Evolutionary conservation across 2,797 vertebrate species (phyloP).

Genomic region (Ctenosaura bakeri): DNA sequence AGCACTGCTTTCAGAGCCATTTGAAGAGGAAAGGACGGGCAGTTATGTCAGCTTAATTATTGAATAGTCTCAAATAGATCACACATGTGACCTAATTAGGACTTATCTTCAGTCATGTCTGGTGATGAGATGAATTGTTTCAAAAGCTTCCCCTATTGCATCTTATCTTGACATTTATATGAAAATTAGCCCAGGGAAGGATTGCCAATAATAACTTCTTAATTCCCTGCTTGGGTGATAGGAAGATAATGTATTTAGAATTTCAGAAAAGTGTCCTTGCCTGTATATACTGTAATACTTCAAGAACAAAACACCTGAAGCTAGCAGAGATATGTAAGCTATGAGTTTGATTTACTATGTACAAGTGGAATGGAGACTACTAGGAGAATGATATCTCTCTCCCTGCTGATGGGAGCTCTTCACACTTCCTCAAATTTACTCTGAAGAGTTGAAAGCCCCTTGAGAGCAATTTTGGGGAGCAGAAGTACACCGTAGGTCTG

Average conservation of each 20-base stretch:
- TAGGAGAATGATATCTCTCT: background rate
- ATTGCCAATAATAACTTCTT: constrained; percentile 15
- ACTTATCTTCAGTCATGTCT: constrained; percentile 30
- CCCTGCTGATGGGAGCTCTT: no score
- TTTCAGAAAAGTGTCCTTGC: background rate
- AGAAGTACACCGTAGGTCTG: no score
- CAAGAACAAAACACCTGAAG: background rate
- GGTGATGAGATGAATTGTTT: constrained; percentile 10
- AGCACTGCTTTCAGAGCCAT: constrained; percentile 20
- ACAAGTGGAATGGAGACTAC: background rate
- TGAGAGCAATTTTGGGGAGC: background rate
- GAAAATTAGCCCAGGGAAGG: constrained; percentile 36
- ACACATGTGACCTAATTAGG: constrained; percentile 40
- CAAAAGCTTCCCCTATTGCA: constrained; percentile 18
- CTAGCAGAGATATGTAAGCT: background rate
- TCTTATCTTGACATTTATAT: constrained; percentile 32
- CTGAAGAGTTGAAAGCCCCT: background rate
- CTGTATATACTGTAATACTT: background rate
- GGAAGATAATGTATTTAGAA: background rate
- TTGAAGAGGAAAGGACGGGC: constrained; percentile 33
- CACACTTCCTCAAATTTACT: background rate
- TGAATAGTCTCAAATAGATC: constrained; percentile 33
- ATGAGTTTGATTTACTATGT: background rate
- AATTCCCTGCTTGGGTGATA: constrained; percentile 7
- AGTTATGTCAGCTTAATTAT: constrained; percentile 42